Percentiles rank a stretch among this genome's conserved stretches.
Conservation (phyloP, 2,113 vertebrate species). For the Montifringilla adamsi region DNA sequence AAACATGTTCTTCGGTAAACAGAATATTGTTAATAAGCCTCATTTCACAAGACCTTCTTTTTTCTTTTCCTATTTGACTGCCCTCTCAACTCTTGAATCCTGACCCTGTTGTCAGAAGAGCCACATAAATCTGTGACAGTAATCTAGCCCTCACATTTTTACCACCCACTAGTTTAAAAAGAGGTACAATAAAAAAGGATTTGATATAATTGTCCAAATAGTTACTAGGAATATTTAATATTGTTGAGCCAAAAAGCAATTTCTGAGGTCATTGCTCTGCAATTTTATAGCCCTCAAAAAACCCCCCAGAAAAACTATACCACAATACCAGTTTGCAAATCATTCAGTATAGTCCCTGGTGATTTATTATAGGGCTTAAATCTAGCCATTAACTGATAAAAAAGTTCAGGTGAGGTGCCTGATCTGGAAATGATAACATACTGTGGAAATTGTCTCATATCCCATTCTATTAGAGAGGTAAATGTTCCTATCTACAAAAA, state of each 20-base stretch:
- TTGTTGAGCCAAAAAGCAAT: not conserved
- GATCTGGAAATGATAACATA: not conserved
- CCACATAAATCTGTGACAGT: not conserved
- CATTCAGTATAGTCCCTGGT: not conserved
- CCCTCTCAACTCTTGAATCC: not conserved
- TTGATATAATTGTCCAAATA: not conserved
- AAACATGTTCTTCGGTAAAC: not conserved
- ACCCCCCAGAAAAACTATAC: not conserved
- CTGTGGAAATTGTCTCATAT: not conserved
- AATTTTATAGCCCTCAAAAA: not conserved
- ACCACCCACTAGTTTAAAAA: not conserved
- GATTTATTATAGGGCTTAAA: not conserved
- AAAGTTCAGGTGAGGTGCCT: not conserved
- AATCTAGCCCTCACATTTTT: not conserved
- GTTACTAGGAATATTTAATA: not conserved
- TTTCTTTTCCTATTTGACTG: not conserved
- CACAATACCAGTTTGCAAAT: not conserved
- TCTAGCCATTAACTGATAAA: not conserved
- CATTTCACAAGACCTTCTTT: not conserved
- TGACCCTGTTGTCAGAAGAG: not conserved
- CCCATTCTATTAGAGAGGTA: not conserved
- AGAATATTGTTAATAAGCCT: not conserved
- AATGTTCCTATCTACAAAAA: not conserved
- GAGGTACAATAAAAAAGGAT: not conserved
- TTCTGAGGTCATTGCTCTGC: not conserved